Base-by-base conservation (phyloP, 2,888 invertebrate species). In the Drosophila niveifrons region DNA sequence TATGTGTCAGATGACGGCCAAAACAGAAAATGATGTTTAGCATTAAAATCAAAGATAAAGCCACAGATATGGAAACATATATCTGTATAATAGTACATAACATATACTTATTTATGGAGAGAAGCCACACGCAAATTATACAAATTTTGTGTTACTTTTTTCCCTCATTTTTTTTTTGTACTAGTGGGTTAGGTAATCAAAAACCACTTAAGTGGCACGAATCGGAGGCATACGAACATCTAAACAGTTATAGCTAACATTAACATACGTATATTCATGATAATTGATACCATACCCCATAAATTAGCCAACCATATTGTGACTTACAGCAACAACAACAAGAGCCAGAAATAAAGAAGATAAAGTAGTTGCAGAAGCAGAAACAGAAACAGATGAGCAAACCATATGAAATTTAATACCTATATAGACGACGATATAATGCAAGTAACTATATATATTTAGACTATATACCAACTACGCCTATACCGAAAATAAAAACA, bases 231-330 rank as follows among this genome's bases (percentile, higher is more conserved):
- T 72, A 53, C 58, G 56, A 75, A 55, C 31, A 58, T 4, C 28
- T 39, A 29, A 53, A 64, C 56, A 64, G 61, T 50, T 44, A 52
- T 13, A 58, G 50, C 53, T 36, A 72, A 56, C 58, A 66, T 64
- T 48, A 36, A 50, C 47, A 62, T 51, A 69, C 39, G 64, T 56
- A 68, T 51, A 56, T 39, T 50, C 23, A 72, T 55, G 59, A 65
- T 69, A 75, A 74, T 73, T 74, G 59, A 73, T 69, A 73, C 18
- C 65, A 64, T 65, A 69, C 46, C 39, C 73, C 52, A 68, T 66
- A 62, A 75, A 80, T 83, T 83, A 83, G 88, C 83, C 87, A 83
- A 86, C 83, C 83, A 78, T 88, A 83, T 88, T 83, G 83, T 83
- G 83, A 83, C 83, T 83, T 83, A 83, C 80, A 70, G 65, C 72